Evolutionary conservation across 2,888 invertebrate species (phyloP), one percentile per base, ranked within the genome.

Genomic region (Rhimphoctona megacephalus): DNA sequence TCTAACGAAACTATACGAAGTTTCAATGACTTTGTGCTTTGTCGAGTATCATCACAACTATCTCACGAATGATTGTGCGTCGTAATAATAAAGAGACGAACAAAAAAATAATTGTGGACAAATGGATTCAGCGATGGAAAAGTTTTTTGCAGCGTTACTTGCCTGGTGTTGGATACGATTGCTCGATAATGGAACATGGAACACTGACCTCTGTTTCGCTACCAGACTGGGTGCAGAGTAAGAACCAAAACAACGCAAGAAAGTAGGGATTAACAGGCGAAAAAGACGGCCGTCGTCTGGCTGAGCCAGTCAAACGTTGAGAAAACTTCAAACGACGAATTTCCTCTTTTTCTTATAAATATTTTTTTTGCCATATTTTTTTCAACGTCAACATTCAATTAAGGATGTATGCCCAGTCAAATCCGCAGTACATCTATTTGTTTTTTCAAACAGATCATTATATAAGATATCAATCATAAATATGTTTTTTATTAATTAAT

Each of bases 101-200:
- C 3, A 72, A 46, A 43, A 17, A 43, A 57, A 61, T 57, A 19
- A 57, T 70, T 39, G 19, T 67, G 11, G 39, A 66, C 46, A 25
- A 61, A 22, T 17, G 22, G 33, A 22, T 19, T 14, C 11, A 19
- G 19, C 17, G 39, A 54, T 69, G 78, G 49, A 64, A 79, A 79
- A 54, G 22, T 69, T 39, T 25, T 78, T 52, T 14, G 17, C 3
- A 61, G 5, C 61, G 39, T 52, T 74, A 81, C 81, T 84, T 86
- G 81, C 81, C 84, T 83, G 81, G 57, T 61, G 77, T 54, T 70
- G 74, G 74, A 74, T 52, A 78, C 61, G 67, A 86, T 78, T 86
- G 72, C 46, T 49, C 57, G 81, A 74, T 73, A 81, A 81, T 46
- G 64, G 33, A 73, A 61, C 76, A 61, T 5, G 2, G 33, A 43